Evolutionary conservation across 92 coral and sea anemone species (phyloP).

Genomic region (Parazoanthus darwini): DNA sequence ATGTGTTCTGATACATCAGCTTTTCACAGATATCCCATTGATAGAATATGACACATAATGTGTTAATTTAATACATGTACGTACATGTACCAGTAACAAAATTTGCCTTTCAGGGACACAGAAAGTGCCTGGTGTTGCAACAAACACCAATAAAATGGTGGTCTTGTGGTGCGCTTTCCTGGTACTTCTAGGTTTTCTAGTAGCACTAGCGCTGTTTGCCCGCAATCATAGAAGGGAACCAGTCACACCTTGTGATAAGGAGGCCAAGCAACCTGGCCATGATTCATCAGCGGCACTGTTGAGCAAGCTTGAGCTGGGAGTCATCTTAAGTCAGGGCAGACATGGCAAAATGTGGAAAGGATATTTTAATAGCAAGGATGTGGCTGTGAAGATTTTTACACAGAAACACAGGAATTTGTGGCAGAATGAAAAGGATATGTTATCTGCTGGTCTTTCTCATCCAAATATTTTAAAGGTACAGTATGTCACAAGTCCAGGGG

Average conservation of each 20-base stretch:
- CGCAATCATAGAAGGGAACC: background rate
- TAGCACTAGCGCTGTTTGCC: too few species aligned
- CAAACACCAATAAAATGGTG: too few species aligned
- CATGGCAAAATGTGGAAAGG: constrained; percentile 5
- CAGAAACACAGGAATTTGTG: background rate
- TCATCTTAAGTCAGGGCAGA: background rate
- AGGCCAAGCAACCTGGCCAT: background rate
- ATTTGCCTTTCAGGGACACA: too few species aligned
- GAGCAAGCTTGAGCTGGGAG: background rate
- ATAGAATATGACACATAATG: too few species aligned
- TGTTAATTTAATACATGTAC: too few species aligned
- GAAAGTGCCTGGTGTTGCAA: too few species aligned
- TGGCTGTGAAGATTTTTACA: background rate
- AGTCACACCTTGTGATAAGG: background rate
- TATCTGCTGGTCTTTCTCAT: constrained; percentile 8
- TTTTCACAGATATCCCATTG: too few species aligned
- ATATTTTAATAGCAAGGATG: background rate
- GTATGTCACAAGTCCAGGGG: background rate
- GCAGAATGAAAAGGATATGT: background rate
- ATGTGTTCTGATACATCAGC: too few species aligned
- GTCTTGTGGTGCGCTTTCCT: too few species aligned
- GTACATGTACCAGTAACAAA: too few species aligned
- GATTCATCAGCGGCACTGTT: background rate
- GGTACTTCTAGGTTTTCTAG: too few species aligned
- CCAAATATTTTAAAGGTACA: constrained; percentile 5